A percentile compares a stretch with the other conserved stretches of the same genome.
Evolutionary conservation across 2,113 vertebrate genomes (phyloP).

Genomic region (Myodes glareolus): DNA sequence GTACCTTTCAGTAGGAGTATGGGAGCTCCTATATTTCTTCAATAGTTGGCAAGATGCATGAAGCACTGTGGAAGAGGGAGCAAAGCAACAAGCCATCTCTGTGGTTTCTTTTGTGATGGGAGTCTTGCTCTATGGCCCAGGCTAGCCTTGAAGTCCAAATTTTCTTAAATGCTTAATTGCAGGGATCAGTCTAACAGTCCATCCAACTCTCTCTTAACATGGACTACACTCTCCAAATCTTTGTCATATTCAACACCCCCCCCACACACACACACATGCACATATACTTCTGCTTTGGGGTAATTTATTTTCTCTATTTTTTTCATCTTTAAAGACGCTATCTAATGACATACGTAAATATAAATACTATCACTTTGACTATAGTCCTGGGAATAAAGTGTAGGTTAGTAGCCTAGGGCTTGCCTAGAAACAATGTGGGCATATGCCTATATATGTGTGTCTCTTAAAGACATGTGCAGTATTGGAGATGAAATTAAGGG

Average conservation of each 20-base stretch:
- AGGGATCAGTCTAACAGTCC: background rate
- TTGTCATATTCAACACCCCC: background rate
- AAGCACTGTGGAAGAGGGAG: background rate
- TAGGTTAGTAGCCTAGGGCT: background rate
- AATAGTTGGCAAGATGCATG: background rate
- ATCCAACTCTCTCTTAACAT: background rate
- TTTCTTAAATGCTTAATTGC: background rate
- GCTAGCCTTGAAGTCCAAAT: background rate
- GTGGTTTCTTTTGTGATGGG: background rate
- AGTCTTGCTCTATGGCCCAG: background rate
- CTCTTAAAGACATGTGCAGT: background rate
- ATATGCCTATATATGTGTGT: background rate
- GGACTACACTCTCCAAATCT: background rate
- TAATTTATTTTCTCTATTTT: slow-evolving; percentile 26
- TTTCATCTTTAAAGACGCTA: background rate
- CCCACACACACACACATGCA: background rate
- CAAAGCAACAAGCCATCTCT: background rate
- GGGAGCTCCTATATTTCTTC: background rate
- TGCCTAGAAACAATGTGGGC: background rate
- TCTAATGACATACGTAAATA: background rate
- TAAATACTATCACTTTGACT: background rate
- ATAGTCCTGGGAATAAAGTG: background rate
- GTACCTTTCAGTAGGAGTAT: background rate
- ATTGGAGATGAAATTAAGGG: background rate
- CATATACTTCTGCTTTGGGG: background rate